phyloP scores from a whole-genome alignment of 2,797 vertebrate genomes.

The Siniperca obscura region DNA sequence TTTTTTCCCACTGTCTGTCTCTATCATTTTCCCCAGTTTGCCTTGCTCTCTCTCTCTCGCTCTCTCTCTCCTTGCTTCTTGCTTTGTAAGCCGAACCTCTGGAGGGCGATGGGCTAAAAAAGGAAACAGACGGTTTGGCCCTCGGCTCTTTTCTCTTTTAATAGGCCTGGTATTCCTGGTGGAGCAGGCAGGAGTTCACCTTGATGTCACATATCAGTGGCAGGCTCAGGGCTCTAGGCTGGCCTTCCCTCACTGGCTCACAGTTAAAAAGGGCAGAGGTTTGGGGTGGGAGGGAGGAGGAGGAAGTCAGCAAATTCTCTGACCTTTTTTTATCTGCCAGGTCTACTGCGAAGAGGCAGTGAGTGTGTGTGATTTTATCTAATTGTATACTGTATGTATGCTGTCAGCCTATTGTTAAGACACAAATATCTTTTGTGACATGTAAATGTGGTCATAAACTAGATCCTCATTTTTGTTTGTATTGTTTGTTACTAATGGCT shows the following conservation, averaged over 20 bases:
- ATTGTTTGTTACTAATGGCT: neutral
- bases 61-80: constrained; percentile 42
- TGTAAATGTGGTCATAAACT: neutral
- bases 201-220: constrained; percentile 78
- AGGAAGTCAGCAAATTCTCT: constrained; percentile 40
- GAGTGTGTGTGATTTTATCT: constrained; percentile 27
- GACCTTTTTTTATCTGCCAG: constrained; percentile 53
- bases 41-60: constrained; percentile 6
- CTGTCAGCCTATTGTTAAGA: neutral
- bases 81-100: constrained; percentile 67
- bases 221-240: constrained; percentile 51
- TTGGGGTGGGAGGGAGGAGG: constrained; percentile 13
- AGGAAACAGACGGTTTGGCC: constrained; percentile 68
- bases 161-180: constrained; percentile 73
- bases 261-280: constrained; percentile 31
- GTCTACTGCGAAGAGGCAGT: constrained; percentile 11
- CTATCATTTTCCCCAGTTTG: constrained; percentile 12
- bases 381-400: constrained; percentile 14
- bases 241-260: constrained; percentile 47
- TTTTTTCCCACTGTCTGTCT: neutral
- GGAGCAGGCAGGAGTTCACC: constrained; percentile 77
- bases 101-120: constrained; percentile 71
- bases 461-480: neutral
- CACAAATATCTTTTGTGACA: neutral
- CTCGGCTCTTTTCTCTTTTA: constrained; percentile 74